A percentile compares a stretch with the other conserved stretches of the same genome.
These are phyloP conservation scores for Ovibos moschatus DNA, from an alignment of 2,113 vertebrate species.

Conservation along the genomic window DNA sequence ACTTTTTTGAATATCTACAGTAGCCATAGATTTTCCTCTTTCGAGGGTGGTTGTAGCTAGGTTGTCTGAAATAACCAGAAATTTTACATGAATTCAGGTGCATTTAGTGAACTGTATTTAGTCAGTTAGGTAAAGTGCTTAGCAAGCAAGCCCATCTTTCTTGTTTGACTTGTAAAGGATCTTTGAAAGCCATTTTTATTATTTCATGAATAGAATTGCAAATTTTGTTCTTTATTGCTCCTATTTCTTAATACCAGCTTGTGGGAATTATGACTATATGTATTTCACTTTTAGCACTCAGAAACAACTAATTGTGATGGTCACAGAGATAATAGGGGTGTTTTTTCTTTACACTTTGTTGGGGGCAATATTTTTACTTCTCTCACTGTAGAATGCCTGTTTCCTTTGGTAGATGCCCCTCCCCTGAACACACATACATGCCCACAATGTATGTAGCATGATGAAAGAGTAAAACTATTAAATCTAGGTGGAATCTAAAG, in stretches of 20 bases:
- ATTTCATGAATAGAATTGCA: neutral
- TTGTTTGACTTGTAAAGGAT: neutral
- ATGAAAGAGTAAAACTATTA: neutral
- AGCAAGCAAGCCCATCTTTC: neutral
- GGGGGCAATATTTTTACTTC: neutral
- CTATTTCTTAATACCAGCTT: neutral
- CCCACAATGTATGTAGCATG: neutral
- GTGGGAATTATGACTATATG: neutral
- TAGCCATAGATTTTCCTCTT: neutral
- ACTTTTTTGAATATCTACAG: neutral
- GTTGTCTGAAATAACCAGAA: neutral
- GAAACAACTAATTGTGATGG: neutral
- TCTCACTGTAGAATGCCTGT: neutral
- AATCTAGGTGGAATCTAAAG: neutral
- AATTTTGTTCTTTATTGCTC: neutral
- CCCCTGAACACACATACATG: neutral
- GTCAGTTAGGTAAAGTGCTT: neutral
- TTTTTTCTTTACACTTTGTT: neutral
- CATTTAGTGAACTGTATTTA: neutral
- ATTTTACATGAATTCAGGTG: neutral
- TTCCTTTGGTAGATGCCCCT: neutral
- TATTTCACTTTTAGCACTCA: neutral
- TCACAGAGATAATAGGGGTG: neutral
- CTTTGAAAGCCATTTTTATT: neutral
- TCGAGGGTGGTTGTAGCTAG: neutral